Evolutionary conservation across 2,113 vertebrate genomes (phyloP), one percentile per base, ranked within the genome.

Genomic region (Corythoichthys haematopterus): DNA sequence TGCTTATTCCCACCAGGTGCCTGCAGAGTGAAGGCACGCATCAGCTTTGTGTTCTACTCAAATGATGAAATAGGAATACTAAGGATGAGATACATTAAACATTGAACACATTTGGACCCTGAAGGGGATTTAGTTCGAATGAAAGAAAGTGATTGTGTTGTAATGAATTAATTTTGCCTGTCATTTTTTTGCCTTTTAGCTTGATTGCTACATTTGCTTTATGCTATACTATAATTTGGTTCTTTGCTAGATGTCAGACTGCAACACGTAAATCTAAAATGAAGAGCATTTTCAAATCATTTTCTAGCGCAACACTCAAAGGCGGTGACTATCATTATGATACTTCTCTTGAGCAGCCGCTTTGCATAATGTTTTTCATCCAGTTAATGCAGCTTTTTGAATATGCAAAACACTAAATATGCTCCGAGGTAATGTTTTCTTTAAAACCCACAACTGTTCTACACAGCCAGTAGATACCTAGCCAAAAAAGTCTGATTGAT

Each of bases 231-330:
- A 58, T 84, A 70, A 82, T 83, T 74, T 66, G 57, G 40, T 68
- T 57, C 53, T 78, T 79, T 83, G 63, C 50, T 68, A 72, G 65
- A 82, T 66, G 81, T 81, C 81, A 75, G 15, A 58, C 65, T 53
- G 15, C 76, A 76, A 74, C 57, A 45, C 53, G 20, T 10, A 78
- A 70, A 83, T 84, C 56, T 75, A 70, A 81, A 77, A 76, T 69
- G 79, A 83, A 83, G 81, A 71, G 57, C 77, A 77, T 83, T 78
- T 76, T 80, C 46, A 75, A 78, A 80, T 79, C 52, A 71, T 83
- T 71, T 52, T 69, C 57, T 1, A 60, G 60, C 69, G 60, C 70
- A 67, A 48, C 62, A 9, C 8, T 71, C 56, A 48, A 59, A 56
- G 59, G 20, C 11, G 28, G 57, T 74, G 56, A 46, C 65, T 52